A percentile compares a stretch with the other conserved stretches of the same genome.
phyloP scores from a whole-genome alignment of 2,797 vertebrate genomes.

The Ctenopoma multispine region DNA sequence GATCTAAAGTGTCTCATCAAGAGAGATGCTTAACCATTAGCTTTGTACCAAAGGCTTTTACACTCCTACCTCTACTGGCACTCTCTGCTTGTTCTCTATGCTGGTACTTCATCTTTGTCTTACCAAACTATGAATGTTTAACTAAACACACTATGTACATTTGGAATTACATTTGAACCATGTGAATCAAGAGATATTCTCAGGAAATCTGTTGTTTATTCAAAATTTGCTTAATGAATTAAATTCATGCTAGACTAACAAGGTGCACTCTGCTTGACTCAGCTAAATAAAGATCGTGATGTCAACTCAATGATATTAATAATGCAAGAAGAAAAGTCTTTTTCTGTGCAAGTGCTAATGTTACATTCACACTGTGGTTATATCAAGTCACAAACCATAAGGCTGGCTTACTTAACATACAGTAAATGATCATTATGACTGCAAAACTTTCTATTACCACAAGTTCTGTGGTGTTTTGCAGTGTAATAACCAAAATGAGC shows the following conservation, averaged over 20 bases:
- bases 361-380: constrained; percentile 5
- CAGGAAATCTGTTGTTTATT: background rate
- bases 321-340: constrained; percentile 16
- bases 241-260: background rate
- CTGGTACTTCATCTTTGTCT: constrained; percentile 11
- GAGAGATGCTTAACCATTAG: constrained; percentile 43
- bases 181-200: background rate
- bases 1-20: constrained; percentile 13
- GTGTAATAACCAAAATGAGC: background rate
- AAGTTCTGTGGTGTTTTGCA: background rate
- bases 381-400: background rate
- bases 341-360: constrained; percentile 6
- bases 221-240: background rate
- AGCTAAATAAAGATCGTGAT: constrained; percentile 13
- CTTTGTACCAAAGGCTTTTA: constrained; percentile 46
- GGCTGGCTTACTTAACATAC: background rate
- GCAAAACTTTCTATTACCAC: background rate
- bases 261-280: constrained; percentile 8
- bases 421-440: background rate
- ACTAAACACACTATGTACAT: background rate
- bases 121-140: background rate
- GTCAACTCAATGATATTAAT: constrained; percentile 23
- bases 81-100: background rate
- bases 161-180: background rate
- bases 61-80: constrained; percentile 13